A percentile compares a stretch with the other conserved stretches of the same genome.
Evolutionary conservation across 2,888 invertebrate genomes (phyloP).

Genomic region (Drosophila anomelani): DNA sequence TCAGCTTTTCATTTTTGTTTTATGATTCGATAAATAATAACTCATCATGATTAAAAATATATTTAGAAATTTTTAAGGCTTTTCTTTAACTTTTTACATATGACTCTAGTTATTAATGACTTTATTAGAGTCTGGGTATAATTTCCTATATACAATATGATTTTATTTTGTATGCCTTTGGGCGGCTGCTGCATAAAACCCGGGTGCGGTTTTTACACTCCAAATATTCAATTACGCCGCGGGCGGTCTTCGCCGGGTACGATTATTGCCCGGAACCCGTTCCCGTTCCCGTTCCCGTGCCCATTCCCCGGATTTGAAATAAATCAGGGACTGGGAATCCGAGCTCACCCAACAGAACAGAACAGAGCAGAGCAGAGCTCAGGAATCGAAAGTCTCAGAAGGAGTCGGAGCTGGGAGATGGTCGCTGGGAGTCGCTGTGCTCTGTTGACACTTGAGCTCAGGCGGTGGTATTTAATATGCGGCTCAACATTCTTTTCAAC

Average conservation of each 20-base stretch:
- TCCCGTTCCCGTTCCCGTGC: conserved; percentile 22
- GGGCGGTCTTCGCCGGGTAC: conserved; percentile 66
- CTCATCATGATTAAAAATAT: too few relatives aligned
- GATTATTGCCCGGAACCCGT: conserved; percentile 25
- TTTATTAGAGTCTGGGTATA: conserved; percentile 9
- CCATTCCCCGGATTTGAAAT: conserved; percentile 12
- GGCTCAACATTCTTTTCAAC: conserved; percentile 72
- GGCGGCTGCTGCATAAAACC: conserved; percentile 24
- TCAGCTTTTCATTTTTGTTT: neutral
- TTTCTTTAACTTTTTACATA: neutral
- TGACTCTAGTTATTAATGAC: conserved; percentile 1
- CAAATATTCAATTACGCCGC: conserved; percentile 78
- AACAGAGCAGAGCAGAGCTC: neutral
- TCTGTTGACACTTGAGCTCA: conserved; percentile 81
- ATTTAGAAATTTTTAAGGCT: too few relatives aligned
- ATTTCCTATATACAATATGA: neutral
- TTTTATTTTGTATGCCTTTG: neutral
- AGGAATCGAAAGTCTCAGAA: conserved; percentile 3
- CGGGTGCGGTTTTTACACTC: conserved; percentile 77
- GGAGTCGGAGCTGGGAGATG: conserved; percentile 10
- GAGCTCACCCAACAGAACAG: conserved; percentile 6
- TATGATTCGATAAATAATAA: neutral
- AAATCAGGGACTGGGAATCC: conserved; percentile 16
- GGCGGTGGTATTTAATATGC: conserved; percentile 82
- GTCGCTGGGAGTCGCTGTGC: conserved; percentile 29